phyloP scores from a whole-genome alignment of 2,113 vertebrate species.

The Clarias gariepinus region DNA sequence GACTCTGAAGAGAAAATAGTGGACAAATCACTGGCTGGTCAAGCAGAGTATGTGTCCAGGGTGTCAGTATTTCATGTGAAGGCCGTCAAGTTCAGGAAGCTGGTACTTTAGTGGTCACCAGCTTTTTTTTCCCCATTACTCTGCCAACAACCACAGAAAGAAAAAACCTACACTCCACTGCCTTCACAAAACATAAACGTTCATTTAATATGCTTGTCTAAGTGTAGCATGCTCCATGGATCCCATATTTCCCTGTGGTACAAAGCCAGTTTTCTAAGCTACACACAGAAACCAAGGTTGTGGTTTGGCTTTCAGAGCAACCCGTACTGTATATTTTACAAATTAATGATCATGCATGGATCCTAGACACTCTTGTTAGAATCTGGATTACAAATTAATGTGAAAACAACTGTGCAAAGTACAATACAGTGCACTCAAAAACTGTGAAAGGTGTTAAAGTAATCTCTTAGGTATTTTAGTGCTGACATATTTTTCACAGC shows the following conservation, averaged over 20 bases:
- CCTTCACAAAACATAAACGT: slow-evolving; percentile 14
- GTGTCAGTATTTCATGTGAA: neutral
- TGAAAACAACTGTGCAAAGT: neutral
- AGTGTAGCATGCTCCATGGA: neutral
- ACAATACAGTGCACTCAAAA: neutral
- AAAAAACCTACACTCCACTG: neutral
- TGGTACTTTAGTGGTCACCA: neutral
- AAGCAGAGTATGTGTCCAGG: slow-evolving; percentile 7
- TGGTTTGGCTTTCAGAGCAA: neutral
- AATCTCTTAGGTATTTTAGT: neutral
- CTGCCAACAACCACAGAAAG: slow-evolving; percentile 2
- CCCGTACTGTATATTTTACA: neutral
- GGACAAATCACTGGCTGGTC: neutral
- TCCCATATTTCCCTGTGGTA: neutral
- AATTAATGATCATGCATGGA: neutral
- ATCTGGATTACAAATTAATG: neutral
- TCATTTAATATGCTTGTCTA: neutral
- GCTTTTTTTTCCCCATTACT: no score
- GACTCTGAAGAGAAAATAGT: neutral
- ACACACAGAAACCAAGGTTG: neutral
- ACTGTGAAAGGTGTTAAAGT: neutral
- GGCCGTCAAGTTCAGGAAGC: neutral
- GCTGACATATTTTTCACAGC: neutral
- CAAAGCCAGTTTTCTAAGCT: neutral
- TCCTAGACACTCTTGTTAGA: neutral